Percentiles rank a stretch among this genome's conserved stretches.
Evolutionary conservation across 2,888 invertebrate species (phyloP).

Genomic region (Parapristionchus giblindavisi): DNA sequence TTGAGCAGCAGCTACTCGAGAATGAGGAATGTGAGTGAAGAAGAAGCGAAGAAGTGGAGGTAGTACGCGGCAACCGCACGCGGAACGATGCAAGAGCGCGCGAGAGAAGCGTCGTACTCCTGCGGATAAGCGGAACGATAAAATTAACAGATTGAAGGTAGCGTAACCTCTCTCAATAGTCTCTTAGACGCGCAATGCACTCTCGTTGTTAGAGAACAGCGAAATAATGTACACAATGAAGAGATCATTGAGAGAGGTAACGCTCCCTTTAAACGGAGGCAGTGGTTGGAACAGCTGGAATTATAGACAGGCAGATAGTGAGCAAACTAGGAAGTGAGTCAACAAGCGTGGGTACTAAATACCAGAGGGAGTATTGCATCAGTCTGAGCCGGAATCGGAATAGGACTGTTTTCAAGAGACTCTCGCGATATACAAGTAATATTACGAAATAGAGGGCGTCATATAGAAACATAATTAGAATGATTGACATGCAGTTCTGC

Average conservation of each 20-base stretch:
- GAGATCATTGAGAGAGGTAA: too few species aligned
- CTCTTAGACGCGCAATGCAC: background rate
- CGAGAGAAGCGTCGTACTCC: constrained; percentile 25
- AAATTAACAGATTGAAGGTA: background rate
- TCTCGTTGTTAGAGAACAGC: background rate
- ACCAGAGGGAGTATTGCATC: constrained; percentile 11
- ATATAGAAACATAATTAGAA: background rate
- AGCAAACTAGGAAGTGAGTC: background rate
- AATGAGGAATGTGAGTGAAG: too few species aligned
- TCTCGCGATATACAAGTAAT: background rate
- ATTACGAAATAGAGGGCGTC: background rate
- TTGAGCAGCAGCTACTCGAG: constrained; percentile 2
- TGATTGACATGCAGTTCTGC: too few species aligned
- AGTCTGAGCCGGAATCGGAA: constrained; percentile 1
- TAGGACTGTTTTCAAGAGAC: background rate
- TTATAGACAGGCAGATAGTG: background rate
- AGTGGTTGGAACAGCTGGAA: background rate
- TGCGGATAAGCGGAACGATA: background rate
- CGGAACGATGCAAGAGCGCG: constrained; percentile 3
- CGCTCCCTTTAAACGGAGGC: background rate
- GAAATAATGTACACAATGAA: too few species aligned
- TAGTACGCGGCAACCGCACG: constrained; percentile 9
- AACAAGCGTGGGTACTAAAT: background rate
- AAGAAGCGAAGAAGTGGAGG: background rate
- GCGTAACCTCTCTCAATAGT: background rate